These are phyloP conservation scores for Rotaria sp. DNA, from an alignment of 2,888 invertebrate species.

Conservation along the genomic window DNA sequence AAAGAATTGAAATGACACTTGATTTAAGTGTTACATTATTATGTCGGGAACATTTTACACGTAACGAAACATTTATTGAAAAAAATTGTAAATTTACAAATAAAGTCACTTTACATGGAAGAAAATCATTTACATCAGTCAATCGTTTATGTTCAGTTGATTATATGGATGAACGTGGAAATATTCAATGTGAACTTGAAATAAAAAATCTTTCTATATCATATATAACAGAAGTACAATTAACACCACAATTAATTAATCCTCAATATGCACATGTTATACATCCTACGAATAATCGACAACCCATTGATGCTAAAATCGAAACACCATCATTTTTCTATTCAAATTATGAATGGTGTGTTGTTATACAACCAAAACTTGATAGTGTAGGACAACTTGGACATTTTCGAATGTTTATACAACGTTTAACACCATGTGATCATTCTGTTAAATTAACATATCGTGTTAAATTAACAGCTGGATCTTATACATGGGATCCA, in stretches of 20 bases:
- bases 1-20: conserved; percentile 69
- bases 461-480: conserved; percentile 57
- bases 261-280: conserved; percentile 42
- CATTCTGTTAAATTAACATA: conserved; percentile 71
- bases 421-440: conserved; percentile 72
- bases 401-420: conserved; percentile 57
- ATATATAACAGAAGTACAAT: conserved; percentile 66
- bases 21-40: conserved; percentile 74
- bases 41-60: conserved; percentile 73
- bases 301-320: conserved; percentile 35
- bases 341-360: conserved; percentile 39
- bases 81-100: conserved; percentile 63
- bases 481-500: conserved; percentile 36
- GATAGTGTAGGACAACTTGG: conserved; percentile 46
- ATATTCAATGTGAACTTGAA: conserved; percentile 71
- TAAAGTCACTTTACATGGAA: conserved; percentile 48
- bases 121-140: conserved; percentile 50
- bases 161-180: conserved; percentile 72
- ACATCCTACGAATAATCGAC: conserved; percentile 32
- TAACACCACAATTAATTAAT: conserved; percentile 57
- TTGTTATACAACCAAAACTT: conserved; percentile 42
- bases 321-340: conserved; percentile 31
- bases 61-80: conserved; percentile 72
- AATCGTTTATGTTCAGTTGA: conserved; percentile 57
- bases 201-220: conserved; percentile 69